Evolutionary conservation across 1,140 invertebrate species (phyloP).

Genomic region (Ceratina australensis): DNA sequence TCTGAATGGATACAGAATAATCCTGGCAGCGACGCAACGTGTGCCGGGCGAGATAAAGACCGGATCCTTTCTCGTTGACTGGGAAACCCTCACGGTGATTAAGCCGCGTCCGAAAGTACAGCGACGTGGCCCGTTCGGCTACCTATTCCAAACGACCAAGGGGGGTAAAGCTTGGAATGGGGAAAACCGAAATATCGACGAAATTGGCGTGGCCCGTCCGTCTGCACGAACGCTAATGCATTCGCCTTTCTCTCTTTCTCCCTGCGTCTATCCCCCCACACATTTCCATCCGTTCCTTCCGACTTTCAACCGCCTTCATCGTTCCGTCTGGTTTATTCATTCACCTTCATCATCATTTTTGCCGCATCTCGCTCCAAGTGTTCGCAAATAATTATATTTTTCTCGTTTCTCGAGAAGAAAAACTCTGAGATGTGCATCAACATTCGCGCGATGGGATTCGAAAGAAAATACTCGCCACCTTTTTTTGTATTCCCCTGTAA

Average conservation of each 20-base stretch:
- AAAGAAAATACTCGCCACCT: neutral
- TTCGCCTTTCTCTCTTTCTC: constrained; percentile 23
- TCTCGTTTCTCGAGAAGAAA: too few species aligned
- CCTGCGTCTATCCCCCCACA: neutral
- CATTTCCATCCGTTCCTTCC: neutral
- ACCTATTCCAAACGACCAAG: constrained; percentile 38
- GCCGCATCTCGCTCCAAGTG: too few species aligned
- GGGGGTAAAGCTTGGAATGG: constrained; percentile 32
- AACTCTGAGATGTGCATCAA: too few species aligned
- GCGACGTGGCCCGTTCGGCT: constrained; percentile 41
- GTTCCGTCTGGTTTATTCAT: too few species aligned
- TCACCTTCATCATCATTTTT: too few species aligned
- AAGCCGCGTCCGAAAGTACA: constrained; percentile 64
- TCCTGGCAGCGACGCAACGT: constrained; percentile 58
- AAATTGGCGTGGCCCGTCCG: constrained; percentile 45
- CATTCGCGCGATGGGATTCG: too few species aligned
- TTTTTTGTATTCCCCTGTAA: neutral
- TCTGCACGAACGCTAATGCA: constrained; percentile 50
- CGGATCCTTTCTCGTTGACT: constrained; percentile 60
- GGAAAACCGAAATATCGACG: constrained; percentile 63
- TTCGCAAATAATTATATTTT: too few species aligned
- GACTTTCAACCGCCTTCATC: constrained; percentile 8
- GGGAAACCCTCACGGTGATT: constrained; percentile 61
- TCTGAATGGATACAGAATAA: constrained; percentile 56
- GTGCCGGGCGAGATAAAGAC: constrained; percentile 58